phyloP scores from a whole-genome alignment of 1,140 invertebrate species.

The Eufriesea mexicana region DNA sequence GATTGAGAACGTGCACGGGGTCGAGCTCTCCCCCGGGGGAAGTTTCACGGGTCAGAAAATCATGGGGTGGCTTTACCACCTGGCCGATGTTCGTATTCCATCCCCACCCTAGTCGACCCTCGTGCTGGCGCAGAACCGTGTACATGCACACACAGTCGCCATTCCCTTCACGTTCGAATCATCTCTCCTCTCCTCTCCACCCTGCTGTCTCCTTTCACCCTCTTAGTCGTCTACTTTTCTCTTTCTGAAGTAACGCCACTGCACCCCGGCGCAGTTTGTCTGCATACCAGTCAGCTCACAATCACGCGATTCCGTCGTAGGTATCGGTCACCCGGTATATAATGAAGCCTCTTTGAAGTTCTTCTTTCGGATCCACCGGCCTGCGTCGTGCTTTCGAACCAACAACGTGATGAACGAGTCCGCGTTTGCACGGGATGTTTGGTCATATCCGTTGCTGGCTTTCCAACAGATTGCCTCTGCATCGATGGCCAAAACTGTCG shows the following conservation, averaged over 20 bases:
- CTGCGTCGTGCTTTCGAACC: background rate
- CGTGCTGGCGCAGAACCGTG: background rate
- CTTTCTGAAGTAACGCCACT: slow-evolving; percentile 53
- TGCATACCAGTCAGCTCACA: slow-evolving; percentile 58
- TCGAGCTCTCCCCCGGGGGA: slow-evolving; percentile 33
- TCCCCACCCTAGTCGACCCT: background rate
- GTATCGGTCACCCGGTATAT: slow-evolving; percentile 53
- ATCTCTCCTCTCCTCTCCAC: slow-evolving; percentile 11
- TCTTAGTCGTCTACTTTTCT: slow-evolving; percentile 1
- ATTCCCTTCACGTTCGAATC: slow-evolving; percentile 48
- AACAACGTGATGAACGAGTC: background rate
- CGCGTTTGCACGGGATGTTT: background rate
- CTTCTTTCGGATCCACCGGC: slow-evolving; percentile 10
- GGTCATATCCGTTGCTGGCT: background rate
- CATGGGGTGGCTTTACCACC: slow-evolving; percentile 69
- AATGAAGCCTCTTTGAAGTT: slow-evolving; percentile 30
- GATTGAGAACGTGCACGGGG: slow-evolving; percentile 55
- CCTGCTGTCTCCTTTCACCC: background rate
- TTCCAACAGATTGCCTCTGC: background rate
- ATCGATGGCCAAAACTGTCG: too few relatives aligned
- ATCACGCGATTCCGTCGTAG: slow-evolving; percentile 61
- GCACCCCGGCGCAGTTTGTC: slow-evolving; percentile 58
- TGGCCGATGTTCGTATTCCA: slow-evolving; percentile 59
- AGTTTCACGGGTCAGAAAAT: slow-evolving; percentile 67
- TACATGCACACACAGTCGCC: background rate